These are phyloP conservation scores for Cheilosia variabilis DNA, from an alignment of 2,888 invertebrate species.

Conservation along the genomic window DNA sequence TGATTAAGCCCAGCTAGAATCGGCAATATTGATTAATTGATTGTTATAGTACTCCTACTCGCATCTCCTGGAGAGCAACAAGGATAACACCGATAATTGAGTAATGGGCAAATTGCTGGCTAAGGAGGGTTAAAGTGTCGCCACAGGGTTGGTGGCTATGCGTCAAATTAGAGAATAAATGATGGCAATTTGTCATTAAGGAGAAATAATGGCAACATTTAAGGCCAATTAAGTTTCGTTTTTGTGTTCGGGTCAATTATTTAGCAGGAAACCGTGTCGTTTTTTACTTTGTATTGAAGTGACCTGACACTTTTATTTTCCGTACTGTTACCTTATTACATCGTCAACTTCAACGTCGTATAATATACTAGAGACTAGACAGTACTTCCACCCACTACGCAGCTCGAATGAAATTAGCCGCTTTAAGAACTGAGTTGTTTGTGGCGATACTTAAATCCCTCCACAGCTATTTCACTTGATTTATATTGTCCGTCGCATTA, in stretches of 20 bases:
- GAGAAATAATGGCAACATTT: constrained; percentile 1
- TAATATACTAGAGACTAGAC: too few species aligned
- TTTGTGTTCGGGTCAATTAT: background rate
- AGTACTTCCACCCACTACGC: too few species aligned
- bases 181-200: background rate
- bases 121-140: constrained; percentile 18
- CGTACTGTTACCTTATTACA: too few species aligned
- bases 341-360: too few species aligned
- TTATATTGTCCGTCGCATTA: too few species aligned
- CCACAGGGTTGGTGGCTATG: constrained; percentile 3
- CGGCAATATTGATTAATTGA: constrained; percentile 59
- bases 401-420: too few species aligned
- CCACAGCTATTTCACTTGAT: too few species aligned
- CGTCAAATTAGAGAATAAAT: background rate
- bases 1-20: constrained; percentile 18
- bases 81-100: constrained; percentile 1
- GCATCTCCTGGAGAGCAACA: background rate
- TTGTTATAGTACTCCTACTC: constrained; percentile 7
- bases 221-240: background rate
- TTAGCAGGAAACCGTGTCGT: background rate
- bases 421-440: too few species aligned
- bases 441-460: too few species aligned
- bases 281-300: too few species aligned
- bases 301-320: too few species aligned
- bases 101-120: constrained; percentile 31